phyloP scores from a whole-genome alignment of 2,888 invertebrate genomes.

The Sesia bembeciformis region DNA sequence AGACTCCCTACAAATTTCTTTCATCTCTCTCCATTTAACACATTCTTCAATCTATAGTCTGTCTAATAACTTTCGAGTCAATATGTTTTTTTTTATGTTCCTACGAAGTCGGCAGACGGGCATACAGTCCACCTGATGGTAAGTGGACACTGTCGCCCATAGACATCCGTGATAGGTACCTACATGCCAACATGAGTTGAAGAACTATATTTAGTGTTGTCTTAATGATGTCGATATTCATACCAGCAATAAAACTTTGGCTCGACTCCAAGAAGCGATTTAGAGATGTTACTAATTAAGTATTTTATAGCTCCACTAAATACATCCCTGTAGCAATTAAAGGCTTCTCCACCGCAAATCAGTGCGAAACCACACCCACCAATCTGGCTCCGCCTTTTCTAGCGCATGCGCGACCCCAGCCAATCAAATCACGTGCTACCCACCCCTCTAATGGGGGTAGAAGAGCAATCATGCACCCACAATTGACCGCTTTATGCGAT shows the following conservation, averaged over 20 bases:
- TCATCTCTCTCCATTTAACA: too few species aligned
- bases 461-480: slow-evolving; percentile 41
- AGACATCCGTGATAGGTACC: too few species aligned
- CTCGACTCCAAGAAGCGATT: neutral
- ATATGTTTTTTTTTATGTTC: too few species aligned
- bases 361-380: slow-evolving; percentile 62
- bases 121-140: too few species aligned
- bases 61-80: too few species aligned
- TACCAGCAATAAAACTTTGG: neutral
- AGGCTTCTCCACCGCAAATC: slow-evolving; percentile 67
- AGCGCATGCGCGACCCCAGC: slow-evolving; percentile 48
- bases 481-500: slow-evolving; percentile 60
- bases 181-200: too few species aligned
- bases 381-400: slow-evolving; percentile 46
- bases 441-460: slow-evolving; percentile 24
- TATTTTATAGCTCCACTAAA: slow-evolving; percentile 4
- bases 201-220: too few species aligned
- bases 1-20: too few species aligned
- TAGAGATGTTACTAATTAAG: neutral
- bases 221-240: too few species aligned
- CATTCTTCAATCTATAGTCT: too few species aligned
- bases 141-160: too few species aligned
- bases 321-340: slow-evolving; percentile 56
- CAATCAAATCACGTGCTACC: slow-evolving; percentile 33
- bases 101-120: too few species aligned